Percentiles rank a stretch among this genome's conserved stretches.
Evolutionary conservation across 2,797 vertebrate species (phyloP).

Genomic region (Paguma larvata): DNA sequence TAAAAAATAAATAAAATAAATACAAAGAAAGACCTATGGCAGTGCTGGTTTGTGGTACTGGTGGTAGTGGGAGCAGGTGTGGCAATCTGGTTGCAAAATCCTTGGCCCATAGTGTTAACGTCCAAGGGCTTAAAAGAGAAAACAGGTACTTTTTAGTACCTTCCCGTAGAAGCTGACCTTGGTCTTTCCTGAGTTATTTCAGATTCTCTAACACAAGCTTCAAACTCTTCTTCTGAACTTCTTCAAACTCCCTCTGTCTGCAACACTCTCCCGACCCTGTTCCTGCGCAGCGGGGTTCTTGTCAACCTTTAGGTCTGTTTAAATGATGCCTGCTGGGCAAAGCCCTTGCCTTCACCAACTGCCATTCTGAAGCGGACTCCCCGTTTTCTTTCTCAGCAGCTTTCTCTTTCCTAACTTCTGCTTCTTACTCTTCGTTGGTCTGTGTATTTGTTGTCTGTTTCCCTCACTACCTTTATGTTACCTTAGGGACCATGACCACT

Average conservation of each 20-base stretch:
- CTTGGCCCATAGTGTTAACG: neutral
- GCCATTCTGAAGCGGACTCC: neutral
- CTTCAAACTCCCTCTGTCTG: neutral
- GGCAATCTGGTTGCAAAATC: neutral
- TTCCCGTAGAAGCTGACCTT: neutral
- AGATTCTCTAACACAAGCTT: neutral
- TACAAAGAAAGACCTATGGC: neutral
- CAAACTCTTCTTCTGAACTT: neutral
- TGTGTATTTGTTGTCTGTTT: neutral
- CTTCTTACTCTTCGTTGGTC: neutral
- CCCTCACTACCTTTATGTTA: neutral
- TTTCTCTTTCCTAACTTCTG: neutral
- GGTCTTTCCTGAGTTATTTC: neutral
- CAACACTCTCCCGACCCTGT: neutral
- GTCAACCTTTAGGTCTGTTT: neutral
- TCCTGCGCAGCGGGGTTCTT: neutral
- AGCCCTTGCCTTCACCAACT: neutral
- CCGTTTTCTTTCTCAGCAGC: neutral
- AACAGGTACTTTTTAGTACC: neutral
- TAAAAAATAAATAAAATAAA: too few species aligned
- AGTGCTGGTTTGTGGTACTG: neutral
- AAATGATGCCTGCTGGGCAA: neutral
- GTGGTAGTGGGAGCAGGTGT: neutral
- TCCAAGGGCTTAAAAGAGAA: conserved; percentile 27
- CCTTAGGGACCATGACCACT: too few species aligned